phyloP scores from a whole-genome alignment of 2,797 vertebrate genomes.

The Eulemur coronatus region DNA sequence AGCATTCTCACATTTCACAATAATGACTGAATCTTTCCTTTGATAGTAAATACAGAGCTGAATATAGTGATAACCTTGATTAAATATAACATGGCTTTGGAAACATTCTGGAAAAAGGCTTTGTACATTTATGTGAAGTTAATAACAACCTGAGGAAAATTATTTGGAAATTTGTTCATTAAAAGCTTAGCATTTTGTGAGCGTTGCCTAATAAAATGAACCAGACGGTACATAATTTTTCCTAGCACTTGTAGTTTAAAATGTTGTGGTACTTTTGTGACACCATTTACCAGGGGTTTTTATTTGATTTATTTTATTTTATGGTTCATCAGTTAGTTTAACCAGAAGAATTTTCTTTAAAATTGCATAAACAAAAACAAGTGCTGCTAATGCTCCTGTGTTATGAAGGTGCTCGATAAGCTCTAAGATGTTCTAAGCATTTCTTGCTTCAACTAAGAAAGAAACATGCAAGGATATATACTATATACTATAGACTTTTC shows the following conservation, averaged over 20 bases:
- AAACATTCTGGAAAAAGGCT: constrained; percentile 40
- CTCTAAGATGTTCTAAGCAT: background rate
- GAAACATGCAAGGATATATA: background rate
- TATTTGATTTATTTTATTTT: constrained; percentile 35
- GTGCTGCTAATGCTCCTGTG: background rate
- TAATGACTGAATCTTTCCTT: constrained; percentile 1
- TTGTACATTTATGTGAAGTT: constrained; percentile 47
- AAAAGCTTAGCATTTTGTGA: constrained; percentile 30
- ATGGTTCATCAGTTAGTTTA: constrained; percentile 20
- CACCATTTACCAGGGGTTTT: background rate
- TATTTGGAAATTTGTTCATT: constrained; percentile 53
- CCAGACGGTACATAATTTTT: background rate
- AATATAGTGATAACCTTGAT: constrained; percentile 4
- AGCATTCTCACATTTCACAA: constrained; percentile 41
- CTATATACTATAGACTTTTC: background rate
- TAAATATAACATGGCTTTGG: background rate
- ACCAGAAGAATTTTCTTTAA: constrained; percentile 1
- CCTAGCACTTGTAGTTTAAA: constrained; percentile 3
- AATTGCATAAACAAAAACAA: background rate
- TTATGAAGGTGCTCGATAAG: background rate
- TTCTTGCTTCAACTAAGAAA: background rate
- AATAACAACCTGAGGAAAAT: constrained; percentile 24
- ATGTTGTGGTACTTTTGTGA: background rate
- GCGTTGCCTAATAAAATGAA: constrained; percentile 36
- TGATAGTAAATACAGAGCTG: constrained; percentile 43